Evolutionary conservation across 2,797 vertebrate genomes (phyloP).

Genomic region (Pantherophis alleghaniensis): DNA sequence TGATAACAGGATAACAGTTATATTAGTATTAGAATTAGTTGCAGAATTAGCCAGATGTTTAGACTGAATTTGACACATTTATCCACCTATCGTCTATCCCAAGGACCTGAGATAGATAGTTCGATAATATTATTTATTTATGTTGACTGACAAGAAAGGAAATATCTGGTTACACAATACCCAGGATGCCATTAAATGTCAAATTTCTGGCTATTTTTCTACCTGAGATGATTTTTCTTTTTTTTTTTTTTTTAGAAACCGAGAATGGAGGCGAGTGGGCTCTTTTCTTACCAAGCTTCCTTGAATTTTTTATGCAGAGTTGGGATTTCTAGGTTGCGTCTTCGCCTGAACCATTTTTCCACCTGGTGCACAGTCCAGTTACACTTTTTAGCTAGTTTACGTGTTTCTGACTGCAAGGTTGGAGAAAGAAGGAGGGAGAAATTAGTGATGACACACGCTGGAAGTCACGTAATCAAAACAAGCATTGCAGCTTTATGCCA

Average conservation of each 20-base stretch:
- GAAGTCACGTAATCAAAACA: not conserved
- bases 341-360: constrained; percentile 88
- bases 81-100: not conserved
- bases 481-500: not conserved
- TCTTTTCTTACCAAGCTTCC: constrained; percentile 85
- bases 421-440: not conserved
- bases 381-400: constrained; percentile 89
- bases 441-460: not conserved
- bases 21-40: not conserved
- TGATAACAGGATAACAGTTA: not conserved
- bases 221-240: not conserved
- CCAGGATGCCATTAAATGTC: not conserved
- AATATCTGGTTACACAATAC: not conserved
- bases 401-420: constrained; percentile 78
- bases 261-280: not conserved
- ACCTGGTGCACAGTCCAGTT: constrained; percentile 79
- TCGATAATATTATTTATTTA: not conserved
- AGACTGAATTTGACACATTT: not conserved
- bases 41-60: not conserved
- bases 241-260: not conserved
- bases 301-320: constrained; percentile 87
- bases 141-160: not conserved
- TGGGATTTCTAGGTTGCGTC: constrained; percentile 83
- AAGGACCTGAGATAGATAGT: not conserved
- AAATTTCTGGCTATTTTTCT: not conserved